Evolutionary conservation across 2,888 invertebrate species (phyloP).

Genomic region (Eurytoma adleriae): DNA sequence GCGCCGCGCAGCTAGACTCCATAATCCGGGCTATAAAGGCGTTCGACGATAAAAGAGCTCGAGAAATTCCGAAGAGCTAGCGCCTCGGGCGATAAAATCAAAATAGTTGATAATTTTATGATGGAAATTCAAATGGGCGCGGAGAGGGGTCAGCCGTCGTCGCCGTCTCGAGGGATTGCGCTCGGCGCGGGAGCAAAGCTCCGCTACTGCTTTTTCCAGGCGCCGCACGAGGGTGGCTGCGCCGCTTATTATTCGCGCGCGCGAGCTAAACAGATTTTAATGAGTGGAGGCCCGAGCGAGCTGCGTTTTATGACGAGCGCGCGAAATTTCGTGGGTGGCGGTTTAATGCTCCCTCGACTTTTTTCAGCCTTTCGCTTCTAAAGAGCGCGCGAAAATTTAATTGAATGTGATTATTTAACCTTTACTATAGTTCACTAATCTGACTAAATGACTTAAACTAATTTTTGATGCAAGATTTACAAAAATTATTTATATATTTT

Average conservation of each 20-base stretch:
- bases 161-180: constrained; percentile 44
- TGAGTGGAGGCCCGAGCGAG: constrained; percentile 70
- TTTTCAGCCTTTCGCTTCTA: constrained; percentile 23
- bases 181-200: neutral
- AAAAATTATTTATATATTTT: constrained; percentile 43
- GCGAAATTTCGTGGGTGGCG: constrained; percentile 38
- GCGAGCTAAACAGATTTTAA: constrained; percentile 79
- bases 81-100: constrained; percentile 56
- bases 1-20: too few relatives aligned
- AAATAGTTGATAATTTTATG: constrained; percentile 59
- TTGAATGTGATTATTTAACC: neutral
- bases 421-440: neutral
- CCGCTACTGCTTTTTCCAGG: constrained; percentile 44
- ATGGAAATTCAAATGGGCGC: constrained; percentile 54
- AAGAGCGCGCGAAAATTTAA: neutral
- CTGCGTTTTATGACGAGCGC: constrained; percentile 30
- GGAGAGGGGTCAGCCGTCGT: constrained; percentile 6
- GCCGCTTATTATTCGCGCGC: constrained; percentile 64
- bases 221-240: constrained; percentile 9
- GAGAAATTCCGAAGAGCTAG: constrained; percentile 2
- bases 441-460: neutral
- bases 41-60: neutral
- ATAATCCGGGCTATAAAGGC: constrained; percentile 7
- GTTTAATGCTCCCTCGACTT: neutral
- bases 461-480: neutral